A percentile compares a stretch with the other conserved stretches of the same genome.
phyloP scores from a whole-genome alignment of 2,113 vertebrate genomes.

The Anolis sagrei region DNA sequence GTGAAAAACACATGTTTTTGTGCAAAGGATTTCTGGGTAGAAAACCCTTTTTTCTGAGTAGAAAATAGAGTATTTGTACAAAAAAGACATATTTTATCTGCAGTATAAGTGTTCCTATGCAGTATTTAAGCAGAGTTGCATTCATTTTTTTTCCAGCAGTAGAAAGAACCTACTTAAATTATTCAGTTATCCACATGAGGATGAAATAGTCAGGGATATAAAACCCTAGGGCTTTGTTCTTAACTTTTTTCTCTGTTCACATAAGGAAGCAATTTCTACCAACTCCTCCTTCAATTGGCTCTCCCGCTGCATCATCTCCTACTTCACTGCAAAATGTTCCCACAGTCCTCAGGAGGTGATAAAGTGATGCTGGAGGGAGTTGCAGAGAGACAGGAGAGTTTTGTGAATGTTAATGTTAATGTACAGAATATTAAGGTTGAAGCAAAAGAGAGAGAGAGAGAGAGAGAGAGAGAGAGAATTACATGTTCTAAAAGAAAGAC shows the following conservation, averaged over 20 bases:
- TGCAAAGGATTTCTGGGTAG: too few species aligned
- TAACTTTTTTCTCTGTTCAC: neutral
- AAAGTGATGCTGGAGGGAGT: neutral
- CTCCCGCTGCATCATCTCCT: neutral
- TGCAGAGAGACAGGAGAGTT: neutral
- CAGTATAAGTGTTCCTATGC: neutral
- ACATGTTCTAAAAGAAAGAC: neutral
- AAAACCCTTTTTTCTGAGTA: too few species aligned
- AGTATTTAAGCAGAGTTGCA: neutral
- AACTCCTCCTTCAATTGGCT: too few species aligned
- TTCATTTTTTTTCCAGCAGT: neutral
- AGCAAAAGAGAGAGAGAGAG: too few species aligned
- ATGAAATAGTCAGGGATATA: too few species aligned
- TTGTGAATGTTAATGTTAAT: neutral
- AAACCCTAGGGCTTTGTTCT: neutral
- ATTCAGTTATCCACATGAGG: neutral
- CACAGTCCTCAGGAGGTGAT: neutral
- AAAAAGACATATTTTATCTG: too few species aligned
- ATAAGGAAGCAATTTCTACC: neutral
- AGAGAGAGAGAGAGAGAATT: too few species aligned
- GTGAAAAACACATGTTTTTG: too few species aligned
- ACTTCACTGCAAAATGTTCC: neutral
- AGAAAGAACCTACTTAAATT: neutral
- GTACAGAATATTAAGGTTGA: neutral
- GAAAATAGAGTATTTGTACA: too few species aligned